These are phyloP conservation scores for Elegia similella DNA, from an alignment of 2,888 invertebrate genomes.

Conservation along the genomic window DNA sequence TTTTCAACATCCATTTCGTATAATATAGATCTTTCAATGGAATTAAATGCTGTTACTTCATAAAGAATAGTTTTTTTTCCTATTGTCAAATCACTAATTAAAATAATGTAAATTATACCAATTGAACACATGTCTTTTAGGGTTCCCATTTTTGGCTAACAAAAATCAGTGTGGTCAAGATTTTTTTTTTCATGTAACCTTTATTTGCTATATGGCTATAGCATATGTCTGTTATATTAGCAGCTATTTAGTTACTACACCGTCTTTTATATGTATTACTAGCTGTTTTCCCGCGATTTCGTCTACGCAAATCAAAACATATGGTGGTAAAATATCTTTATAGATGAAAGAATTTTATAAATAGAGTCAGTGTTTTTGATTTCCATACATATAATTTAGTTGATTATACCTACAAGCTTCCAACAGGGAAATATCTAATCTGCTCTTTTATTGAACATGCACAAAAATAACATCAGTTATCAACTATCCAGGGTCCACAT, in stretches of 20 bases:
- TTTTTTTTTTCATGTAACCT: not conserved
- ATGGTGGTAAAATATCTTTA: too few species aligned
- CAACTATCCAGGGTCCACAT: slow-evolving; percentile 53
- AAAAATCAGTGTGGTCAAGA: slow-evolving; percentile 5
- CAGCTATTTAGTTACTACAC: too few species aligned
- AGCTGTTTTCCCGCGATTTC: too few species aligned
- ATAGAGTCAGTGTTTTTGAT: too few species aligned
- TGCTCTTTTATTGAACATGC: not conserved
- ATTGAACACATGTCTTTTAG: not conserved
- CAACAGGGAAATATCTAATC: not conserved
- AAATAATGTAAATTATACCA: slow-evolving; percentile 2
- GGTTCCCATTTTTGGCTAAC: not conserved
- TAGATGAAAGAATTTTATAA: too few species aligned
- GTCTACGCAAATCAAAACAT: too few species aligned
- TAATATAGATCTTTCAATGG: slow-evolving; percentile 49
- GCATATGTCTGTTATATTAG: too few species aligned
- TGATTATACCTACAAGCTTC: too few species aligned
- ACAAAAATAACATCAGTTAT: not conserved
- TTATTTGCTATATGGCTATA: not conserved
- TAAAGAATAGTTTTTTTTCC: slow-evolving; percentile 33
- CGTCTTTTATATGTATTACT: too few species aligned
- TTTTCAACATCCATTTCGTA: slow-evolving; percentile 42
- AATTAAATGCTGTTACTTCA: slow-evolving; percentile 59
- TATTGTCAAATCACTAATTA: not conserved
- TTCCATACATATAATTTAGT: too few species aligned